Conservation (phyloP, 2,888 invertebrate genomes). For the Hedya salicella region DNA sequence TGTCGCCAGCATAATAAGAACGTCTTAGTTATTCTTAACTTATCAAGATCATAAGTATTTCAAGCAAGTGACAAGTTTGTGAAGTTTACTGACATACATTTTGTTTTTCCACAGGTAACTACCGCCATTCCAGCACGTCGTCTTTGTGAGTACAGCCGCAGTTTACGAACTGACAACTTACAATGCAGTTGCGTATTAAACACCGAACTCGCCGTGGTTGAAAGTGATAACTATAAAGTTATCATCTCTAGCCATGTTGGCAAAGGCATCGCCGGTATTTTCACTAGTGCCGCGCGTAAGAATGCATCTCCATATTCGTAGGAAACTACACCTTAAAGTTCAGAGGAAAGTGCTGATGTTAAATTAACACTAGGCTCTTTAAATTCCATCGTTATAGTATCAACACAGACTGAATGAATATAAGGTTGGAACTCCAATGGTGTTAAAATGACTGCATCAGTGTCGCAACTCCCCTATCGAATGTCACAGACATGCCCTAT, state of each 20-base stretch:
- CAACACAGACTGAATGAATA: constrained; percentile 47
- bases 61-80: constrained; percentile 15
- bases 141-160: constrained; percentile 28
- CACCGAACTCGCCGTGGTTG: constrained; percentile 39
- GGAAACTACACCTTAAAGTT: constrained; percentile 61
- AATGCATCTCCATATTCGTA: constrained; percentile 54
- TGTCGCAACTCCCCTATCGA: constrained; percentile 72
- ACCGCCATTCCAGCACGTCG: constrained; percentile 26
- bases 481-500: constrained; percentile 69
- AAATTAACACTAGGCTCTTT: constrained; percentile 49
- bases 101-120: constrained; percentile 41
- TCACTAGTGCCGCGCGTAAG: constrained; percentile 53
- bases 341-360: constrained; percentile 59
- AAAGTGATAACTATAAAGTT: constrained; percentile 67
- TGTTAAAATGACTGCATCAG: constrained; percentile 52
- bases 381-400: constrained; percentile 43
- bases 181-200: constrained; percentile 10
- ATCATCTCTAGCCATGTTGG: constrained; percentile 62
- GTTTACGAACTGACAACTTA: constrained; percentile 14
- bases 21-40: too few species aligned
- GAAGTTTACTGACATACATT: constrained; percentile 46
- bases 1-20: too few species aligned
- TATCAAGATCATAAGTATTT: too few species aligned
- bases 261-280: constrained; percentile 62
- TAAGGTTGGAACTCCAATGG: constrained; percentile 54